Evolutionary conservation across 2,888 invertebrate genomes (phyloP).

Genomic region (Slavum lentiscoides): DNA sequence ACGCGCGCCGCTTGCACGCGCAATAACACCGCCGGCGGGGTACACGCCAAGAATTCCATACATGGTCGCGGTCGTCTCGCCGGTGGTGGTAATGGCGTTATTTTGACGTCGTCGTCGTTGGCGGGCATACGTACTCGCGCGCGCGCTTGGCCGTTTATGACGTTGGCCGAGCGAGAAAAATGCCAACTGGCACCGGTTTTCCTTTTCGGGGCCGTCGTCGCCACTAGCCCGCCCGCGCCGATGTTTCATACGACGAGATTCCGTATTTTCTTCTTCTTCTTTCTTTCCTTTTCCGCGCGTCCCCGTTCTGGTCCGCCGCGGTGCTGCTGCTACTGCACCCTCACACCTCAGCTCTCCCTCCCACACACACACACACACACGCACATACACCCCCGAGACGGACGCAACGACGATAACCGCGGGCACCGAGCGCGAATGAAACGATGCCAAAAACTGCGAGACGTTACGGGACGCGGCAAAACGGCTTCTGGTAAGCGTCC

Average conservation of each 20-base stretch:
- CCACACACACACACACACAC: too few species aligned
- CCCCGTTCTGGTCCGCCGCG: too few species aligned
- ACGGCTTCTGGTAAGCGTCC: not conserved
- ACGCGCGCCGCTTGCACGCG: not conserved
- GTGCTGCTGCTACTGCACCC: too few species aligned
- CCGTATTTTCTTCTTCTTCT: not conserved
- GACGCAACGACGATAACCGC: too few species aligned
- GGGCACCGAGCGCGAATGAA: not conserved
- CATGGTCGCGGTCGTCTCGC: conserved; percentile 25
- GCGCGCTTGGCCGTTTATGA: not conserved
- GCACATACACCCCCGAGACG: too few species aligned
- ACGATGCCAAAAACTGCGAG: conserved; percentile 33
- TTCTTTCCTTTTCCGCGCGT: not conserved
- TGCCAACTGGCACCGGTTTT: conserved; percentile 46
- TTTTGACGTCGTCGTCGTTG: not conserved
- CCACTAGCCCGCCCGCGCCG: too few species aligned
- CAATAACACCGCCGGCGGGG: not conserved
- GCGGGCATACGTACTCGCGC: not conserved
- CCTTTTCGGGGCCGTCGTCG: not conserved
- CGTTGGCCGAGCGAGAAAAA: conserved; percentile 28
- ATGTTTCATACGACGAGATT: not conserved
- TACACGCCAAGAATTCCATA: conserved; percentile 35
- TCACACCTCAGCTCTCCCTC: too few species aligned
- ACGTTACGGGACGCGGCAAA: not conserved
- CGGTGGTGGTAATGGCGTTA: conserved; percentile 19